phyloP scores from a whole-genome alignment of 2,113 vertebrate genomes.

The Cheirogaleus medius region DNA sequence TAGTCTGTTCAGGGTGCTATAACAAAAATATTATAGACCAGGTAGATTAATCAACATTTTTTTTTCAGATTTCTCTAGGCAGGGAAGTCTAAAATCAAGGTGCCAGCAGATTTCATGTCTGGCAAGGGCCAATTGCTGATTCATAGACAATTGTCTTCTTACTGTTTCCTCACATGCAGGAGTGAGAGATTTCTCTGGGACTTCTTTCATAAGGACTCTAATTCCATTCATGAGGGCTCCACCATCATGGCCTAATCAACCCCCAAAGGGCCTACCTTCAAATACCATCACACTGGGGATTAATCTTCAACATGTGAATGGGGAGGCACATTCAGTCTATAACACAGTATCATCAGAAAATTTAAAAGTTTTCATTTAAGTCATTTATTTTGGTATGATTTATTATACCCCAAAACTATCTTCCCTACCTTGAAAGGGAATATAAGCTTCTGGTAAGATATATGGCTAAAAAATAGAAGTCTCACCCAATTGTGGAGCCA shows the following conservation, averaged over 20 bases:
- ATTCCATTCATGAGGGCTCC: neutral
- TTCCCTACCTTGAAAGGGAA: neutral
- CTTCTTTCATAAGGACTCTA: neutral
- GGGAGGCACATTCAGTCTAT: neutral
- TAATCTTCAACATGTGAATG: neutral
- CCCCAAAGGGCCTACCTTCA: no score
- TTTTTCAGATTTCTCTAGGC: neutral
- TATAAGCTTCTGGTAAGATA: neutral
- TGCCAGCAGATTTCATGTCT: neutral
- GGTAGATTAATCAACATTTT: neutral
- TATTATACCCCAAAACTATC: neutral
- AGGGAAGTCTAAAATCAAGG: neutral
- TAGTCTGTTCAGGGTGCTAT: neutral
- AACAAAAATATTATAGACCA: neutral
- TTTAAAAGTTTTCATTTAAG: neutral
- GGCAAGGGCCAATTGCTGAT: neutral
- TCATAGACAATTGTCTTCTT: neutral
- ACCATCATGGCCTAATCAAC: neutral
- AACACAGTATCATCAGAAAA: neutral
- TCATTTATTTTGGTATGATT: neutral
- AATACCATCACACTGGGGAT: neutral
- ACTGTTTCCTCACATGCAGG: neutral
- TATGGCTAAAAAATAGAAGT: neutral
- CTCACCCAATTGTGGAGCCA: neutral
- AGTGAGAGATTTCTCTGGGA: neutral